Percentiles rank a stretch among this genome's conserved stretches.
These are phyloP conservation scores for Nebria salina DNA, from an alignment of 2,888 invertebrate genomes.

Conservation along the genomic window DNA sequence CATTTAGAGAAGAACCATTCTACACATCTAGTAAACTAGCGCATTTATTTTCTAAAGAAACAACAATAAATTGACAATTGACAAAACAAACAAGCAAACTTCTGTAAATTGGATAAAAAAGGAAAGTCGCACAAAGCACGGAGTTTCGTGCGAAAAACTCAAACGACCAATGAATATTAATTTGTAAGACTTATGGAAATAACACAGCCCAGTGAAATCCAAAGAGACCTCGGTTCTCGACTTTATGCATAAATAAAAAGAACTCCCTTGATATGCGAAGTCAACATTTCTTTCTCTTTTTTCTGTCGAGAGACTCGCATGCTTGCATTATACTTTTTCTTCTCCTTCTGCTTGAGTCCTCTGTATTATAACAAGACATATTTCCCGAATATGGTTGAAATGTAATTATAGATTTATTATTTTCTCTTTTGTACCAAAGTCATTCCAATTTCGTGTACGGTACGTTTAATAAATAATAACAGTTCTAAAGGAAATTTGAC, in stretches of 20 bases:
- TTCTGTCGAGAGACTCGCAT: background rate
- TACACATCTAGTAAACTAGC: background rate
- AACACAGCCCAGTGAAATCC: constrained; percentile 31
- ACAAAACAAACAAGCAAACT: background rate
- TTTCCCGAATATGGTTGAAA: constrained; percentile 38
- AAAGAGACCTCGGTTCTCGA: constrained; percentile 35
- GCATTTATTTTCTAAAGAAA: background rate
- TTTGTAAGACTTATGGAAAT: constrained; percentile 44
- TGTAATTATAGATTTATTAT: constrained; percentile 41
- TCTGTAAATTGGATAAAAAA: background rate
- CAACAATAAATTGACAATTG: background rate
- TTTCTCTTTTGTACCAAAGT: constrained; percentile 4
- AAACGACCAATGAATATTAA: constrained; percentile 46
- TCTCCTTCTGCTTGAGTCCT: background rate
- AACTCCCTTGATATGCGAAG: constrained; percentile 24
- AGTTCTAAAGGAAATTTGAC: too few relatives aligned
- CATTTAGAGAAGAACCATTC: too few relatives aligned
- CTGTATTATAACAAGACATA: constrained; percentile 37
- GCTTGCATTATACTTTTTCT: background rate
- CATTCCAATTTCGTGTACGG: background rate
- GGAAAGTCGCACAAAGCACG: background rate
- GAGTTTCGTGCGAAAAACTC: constrained; percentile 42
- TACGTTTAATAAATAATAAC: background rate
- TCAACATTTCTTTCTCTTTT: background rate
- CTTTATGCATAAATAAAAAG: constrained; percentile 44